Evolutionary conservation across 2,888 invertebrate species (phyloP), one percentile per base, ranked within the genome.

Genomic region (Cremastinae sp.): DNA sequence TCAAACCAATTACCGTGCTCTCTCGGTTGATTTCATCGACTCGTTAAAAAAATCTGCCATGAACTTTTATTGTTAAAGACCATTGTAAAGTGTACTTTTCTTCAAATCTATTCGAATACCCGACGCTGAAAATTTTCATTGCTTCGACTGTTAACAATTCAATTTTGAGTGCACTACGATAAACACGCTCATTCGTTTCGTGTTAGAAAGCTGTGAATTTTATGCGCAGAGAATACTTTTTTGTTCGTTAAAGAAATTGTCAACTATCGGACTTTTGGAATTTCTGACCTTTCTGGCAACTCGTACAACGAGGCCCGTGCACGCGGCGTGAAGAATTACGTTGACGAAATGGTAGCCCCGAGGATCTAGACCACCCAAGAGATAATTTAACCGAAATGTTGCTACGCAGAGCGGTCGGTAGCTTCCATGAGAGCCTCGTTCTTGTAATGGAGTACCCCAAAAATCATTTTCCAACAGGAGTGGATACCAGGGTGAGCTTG

Each of bases 381-480:
- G 91, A 90, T 94, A 93, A 91, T 97, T 97, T 81, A 96, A 92
- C 83, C 97, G 94, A 91, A 96, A 97, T 82, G 96, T 94, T 79
- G 96, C 94, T 80, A 96, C 96, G 89, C 96, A 96, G 84, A 99
- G 92, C 61, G 98, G 98, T 38, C 99, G 93, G 91, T 98, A 99
- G 69, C 98, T 98, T 86, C 98, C 98, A 91, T 99, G 98, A 10
- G 98, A 98, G 62, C 98, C 98, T 79, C 94, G 93, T 91, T 97
- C 97, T 82, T 93, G 93, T 84, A 99, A 92, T 74, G 98, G 96
- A 47, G 98, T 98, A 59, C 98, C 99, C 99, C 99, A 99, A 91
- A 98, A 99, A 92, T 99, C 98, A 91, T 98, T 95, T 90, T 93
- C 93, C 88, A 98, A 94, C 83, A 98, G 92, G 83, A 98, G 92